phyloP scores from a whole-genome alignment of 2,113 vertebrate genomes.

The Lepisosteus oculatus region DNA sequence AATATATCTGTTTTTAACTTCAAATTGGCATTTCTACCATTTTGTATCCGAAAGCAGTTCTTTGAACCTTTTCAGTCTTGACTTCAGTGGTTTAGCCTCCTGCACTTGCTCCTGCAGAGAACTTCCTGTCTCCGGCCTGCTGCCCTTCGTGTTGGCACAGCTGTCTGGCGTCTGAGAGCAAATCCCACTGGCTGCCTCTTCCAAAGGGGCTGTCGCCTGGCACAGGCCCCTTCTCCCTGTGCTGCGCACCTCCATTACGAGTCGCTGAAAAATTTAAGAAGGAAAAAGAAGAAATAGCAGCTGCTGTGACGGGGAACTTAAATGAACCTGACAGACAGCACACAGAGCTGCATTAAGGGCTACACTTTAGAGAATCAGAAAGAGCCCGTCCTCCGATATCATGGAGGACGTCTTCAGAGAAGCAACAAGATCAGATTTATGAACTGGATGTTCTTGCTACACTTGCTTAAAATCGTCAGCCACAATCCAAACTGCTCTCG shows the following conservation, averaged over 20 bases:
- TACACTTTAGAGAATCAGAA: neutral
- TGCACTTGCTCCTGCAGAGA: too few relatives aligned
- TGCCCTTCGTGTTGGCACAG: too few relatives aligned
- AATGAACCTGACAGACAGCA: conserved; percentile 41
- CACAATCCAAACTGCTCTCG: too few relatives aligned
- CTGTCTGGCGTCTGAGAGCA: too few relatives aligned
- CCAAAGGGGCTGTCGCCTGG: too few relatives aligned
- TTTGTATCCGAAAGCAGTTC: too few relatives aligned
- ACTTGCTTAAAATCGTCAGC: neutral
- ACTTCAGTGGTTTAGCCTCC: too few relatives aligned
- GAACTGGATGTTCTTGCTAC: neutral
- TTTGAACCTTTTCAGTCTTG: too few relatives aligned
- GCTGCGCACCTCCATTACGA: conserved; percentile 10
- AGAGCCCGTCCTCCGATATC: neutral
- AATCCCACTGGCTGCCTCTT: too few relatives aligned
- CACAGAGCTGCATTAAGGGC: conserved; percentile 21
- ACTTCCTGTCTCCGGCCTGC: too few relatives aligned
- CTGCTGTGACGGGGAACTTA: conserved; percentile 40
- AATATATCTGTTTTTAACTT: too few relatives aligned
- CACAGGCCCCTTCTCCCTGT: neutral
- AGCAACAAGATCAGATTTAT: conserved; percentile 4
- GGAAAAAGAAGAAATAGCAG: conserved; percentile 23
- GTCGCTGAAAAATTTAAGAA: conserved; percentile 22
- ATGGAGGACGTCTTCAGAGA: neutral
- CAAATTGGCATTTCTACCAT: too few relatives aligned